phyloP scores from a whole-genome alignment of 2,888 invertebrate species.

The Pristionchus mayeri region DNA sequence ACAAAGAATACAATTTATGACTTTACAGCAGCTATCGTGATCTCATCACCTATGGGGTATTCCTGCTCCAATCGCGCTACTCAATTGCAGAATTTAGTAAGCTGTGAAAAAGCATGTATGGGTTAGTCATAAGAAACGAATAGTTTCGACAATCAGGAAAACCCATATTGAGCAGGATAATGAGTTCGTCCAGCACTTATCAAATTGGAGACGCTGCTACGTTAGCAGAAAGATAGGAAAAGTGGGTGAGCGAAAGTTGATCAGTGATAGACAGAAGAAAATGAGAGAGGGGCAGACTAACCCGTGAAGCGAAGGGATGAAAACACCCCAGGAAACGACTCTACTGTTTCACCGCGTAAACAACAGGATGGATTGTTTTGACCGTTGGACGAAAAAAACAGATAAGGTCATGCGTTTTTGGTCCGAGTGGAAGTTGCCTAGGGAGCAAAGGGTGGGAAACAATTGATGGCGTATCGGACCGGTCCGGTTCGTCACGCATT shows the following conservation, averaged over 20 bases:
- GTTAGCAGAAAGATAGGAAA: not conserved
- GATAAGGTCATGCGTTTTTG: not conserved
- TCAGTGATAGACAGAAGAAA: slow-evolving; percentile 35
- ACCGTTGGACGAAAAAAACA: not conserved
- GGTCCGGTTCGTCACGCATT: not conserved
- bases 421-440: not conserved
- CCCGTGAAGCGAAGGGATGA: not conserved
- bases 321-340: no score
- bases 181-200: slow-evolving; percentile 28
- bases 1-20: no score
- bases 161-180: no score
- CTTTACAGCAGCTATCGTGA: no score
- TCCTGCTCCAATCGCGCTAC: no score
- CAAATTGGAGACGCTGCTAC: not conserved
- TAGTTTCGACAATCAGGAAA: no score
- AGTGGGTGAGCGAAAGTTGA: slow-evolving; percentile 45
- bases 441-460: not conserved
- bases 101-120: not conserved
- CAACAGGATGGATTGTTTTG: not conserved
- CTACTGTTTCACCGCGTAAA: not conserved
- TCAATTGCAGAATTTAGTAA: no score
- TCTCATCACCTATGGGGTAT: no score
- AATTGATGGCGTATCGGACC: slow-evolving; percentile 25
- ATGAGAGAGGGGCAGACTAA: not conserved
- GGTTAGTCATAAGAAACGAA: no score